These are phyloP conservation scores for Tachysurus vachellii DNA, from an alignment of 2,113 vertebrate species.

Conservation along the genomic window DNA sequence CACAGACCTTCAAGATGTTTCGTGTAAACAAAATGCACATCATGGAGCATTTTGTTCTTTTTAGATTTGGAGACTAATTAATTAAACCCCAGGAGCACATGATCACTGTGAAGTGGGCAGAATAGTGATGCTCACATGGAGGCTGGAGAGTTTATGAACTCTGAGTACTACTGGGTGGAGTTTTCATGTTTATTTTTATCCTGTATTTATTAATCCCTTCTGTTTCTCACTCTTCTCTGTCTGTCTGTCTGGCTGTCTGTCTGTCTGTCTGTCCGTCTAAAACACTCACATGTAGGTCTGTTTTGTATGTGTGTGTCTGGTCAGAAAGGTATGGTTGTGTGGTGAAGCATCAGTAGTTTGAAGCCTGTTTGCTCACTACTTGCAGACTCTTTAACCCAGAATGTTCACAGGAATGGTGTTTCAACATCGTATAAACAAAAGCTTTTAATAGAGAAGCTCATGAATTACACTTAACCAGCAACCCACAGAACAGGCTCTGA, in stretches of 20 bases:
- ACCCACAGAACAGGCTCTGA: constrained; percentile 50
- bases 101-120: not conserved
- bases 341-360: constrained; percentile 30
- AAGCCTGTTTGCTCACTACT: constrained; percentile 27
- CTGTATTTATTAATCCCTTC: constrained; percentile 13
- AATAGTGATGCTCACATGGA: constrained; percentile 17
- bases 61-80: constrained; percentile 12
- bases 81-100: not conserved
- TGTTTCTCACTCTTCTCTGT: constrained; percentile 16
- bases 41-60: constrained; percentile 5
- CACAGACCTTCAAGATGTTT: not conserved
- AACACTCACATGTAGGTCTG: not conserved
- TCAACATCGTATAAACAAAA: constrained; percentile 46
- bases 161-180: constrained; percentile 12
- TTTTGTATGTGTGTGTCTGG: constrained; percentile 46
- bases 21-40: not conserved
- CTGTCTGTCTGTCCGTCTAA: not conserved
- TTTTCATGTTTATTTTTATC: constrained; percentile 30
- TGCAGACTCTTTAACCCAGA: constrained; percentile 31
- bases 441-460: constrained; percentile 50
- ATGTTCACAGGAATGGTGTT: constrained; percentile 35
- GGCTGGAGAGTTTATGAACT: constrained; percentile 27
- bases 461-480: constrained; percentile 46
- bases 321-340: constrained; percentile 35
- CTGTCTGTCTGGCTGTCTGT: constrained; percentile 8